Conservation (phyloP, 2,888 invertebrate genomes). For the Cylindroiulus punctatus region DNA sequence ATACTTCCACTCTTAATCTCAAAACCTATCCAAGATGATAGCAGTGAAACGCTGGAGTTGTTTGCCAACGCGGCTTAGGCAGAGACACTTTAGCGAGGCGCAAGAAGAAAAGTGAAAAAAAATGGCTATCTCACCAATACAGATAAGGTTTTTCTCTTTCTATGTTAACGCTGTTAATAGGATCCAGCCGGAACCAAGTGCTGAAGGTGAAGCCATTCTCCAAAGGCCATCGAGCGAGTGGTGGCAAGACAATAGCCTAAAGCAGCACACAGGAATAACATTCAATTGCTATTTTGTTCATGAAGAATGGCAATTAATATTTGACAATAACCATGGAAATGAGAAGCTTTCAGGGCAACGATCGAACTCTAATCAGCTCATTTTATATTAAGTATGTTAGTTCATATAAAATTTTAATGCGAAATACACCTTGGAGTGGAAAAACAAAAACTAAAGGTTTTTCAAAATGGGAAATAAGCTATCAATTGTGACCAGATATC, state of each 20-base stretch:
- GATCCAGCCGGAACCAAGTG: conserved; percentile 98
- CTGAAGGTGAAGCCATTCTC: conserved; percentile 99
- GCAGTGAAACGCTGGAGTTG: not conserved
- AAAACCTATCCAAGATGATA: not conserved
- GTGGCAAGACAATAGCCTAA: conserved; percentile 96
- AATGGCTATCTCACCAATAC: conserved; percentile 78
- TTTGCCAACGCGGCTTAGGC: not conserved
- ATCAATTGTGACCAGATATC: too few species aligned
- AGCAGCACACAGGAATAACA: conserved; percentile 60
- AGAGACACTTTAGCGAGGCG: not conserved
- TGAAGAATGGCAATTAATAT: not conserved
- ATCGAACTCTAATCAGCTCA: not conserved
- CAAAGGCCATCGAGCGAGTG: conserved; percentile 97
- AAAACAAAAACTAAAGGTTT: too few species aligned
- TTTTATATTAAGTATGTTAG: not conserved
- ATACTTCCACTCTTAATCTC: not conserved
- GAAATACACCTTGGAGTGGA: too few species aligned
- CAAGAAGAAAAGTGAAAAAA: not conserved
- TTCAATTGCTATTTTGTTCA: not conserved
- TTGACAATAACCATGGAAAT: not conserved
- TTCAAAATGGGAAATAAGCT: too few species aligned
- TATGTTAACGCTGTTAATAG: conserved; percentile 97
- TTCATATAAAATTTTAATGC: not conserved
- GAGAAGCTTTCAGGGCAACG: not conserved
- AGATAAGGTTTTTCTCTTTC: conserved; percentile 98